A percentile compares a stretch with the other conserved stretches of the same genome.
Evolutionary conservation across 2,113 vertebrate genomes (phyloP).

Genomic region (Sinocyclocheilus anophthalmus): DNA sequence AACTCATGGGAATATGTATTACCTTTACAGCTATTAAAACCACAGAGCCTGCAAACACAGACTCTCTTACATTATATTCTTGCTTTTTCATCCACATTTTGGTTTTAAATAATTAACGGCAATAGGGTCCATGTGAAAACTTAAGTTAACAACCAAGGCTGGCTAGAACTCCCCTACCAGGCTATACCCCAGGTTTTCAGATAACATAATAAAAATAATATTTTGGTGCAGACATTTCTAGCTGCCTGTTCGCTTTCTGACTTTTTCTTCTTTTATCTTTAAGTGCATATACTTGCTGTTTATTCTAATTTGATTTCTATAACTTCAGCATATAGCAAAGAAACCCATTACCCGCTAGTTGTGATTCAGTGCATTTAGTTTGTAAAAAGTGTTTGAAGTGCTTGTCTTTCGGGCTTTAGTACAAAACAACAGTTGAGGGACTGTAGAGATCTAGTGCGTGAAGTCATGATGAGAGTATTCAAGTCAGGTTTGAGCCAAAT

Average conservation of each 20-base stretch:
- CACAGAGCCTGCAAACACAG: constrained; percentile 1
- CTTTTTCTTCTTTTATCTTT: neutral
- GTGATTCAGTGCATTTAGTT: neutral
- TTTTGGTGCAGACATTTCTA: constrained; percentile 29
- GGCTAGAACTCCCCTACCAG: constrained; percentile 33
- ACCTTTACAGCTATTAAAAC: constrained; percentile 1
- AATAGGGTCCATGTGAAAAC: constrained; percentile 56
- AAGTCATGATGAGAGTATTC: neutral
- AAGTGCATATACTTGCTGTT: neutral
- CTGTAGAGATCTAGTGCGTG: neutral
- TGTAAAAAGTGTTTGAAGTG: neutral
- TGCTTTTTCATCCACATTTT: constrained; percentile 45
- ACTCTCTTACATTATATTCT: constrained; percentile 45
- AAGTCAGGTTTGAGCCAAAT: neutral
- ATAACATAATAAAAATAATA: constrained; percentile 62
- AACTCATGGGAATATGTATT: constrained; percentile 1
- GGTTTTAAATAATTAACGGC: constrained; percentile 65
- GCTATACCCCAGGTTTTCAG: constrained; percentile 41
- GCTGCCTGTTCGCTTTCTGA: neutral
- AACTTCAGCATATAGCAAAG: neutral
- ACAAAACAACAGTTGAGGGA: constrained; percentile 1
- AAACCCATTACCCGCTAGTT: neutral
- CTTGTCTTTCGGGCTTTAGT: neutral
- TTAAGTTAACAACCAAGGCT: constrained; percentile 62
- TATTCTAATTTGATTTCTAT: neutral